Conservation (phyloP, 2,113 vertebrate species). For the Rhineura floridana region DNA sequence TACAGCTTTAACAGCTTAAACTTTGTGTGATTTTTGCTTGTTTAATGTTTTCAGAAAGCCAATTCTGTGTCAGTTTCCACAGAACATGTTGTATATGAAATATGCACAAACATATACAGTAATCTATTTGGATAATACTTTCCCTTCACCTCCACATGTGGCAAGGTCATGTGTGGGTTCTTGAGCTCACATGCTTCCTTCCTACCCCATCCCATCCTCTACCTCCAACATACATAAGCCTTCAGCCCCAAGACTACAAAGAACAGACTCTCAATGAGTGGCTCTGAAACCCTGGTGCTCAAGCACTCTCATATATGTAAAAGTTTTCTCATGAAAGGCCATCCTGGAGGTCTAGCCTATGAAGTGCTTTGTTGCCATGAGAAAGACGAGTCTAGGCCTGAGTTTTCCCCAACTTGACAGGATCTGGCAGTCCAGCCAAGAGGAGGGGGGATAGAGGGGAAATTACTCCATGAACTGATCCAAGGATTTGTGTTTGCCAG, state of each 20-base stretch:
- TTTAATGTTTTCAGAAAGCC: background rate
- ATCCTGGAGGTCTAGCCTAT: slow-evolving; percentile 17
- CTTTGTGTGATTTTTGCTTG: too few species aligned
- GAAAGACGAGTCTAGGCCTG: slow-evolving; percentile 15
- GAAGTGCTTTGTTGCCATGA: slow-evolving; percentile 2
- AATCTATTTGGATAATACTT: background rate
- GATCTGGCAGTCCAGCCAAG: slow-evolving; percentile 56
- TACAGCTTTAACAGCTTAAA: background rate
- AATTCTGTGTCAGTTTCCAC: background rate
- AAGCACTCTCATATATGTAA: background rate
- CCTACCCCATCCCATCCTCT: background rate
- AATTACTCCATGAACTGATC: slow-evolving; percentile 59
- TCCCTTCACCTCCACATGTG: background rate
- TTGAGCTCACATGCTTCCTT: background rate
- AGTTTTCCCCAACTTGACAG: slow-evolving; percentile 31
- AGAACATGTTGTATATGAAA: background rate
- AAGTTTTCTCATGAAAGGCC: background rate
- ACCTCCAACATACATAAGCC: background rate
- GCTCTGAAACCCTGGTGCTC: slow-evolving; percentile 8
- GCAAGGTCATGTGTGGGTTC: background rate
- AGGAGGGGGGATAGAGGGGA: slow-evolving; percentile 35
- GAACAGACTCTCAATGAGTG: slow-evolving; percentile 3
- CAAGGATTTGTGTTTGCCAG: slow-evolving; percentile 37
- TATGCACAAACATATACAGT: background rate
- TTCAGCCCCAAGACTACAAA: background rate